phyloP scores from a whole-genome alignment of 2,888 invertebrate genomes.

The Megastigmus dorsalis region DNA sequence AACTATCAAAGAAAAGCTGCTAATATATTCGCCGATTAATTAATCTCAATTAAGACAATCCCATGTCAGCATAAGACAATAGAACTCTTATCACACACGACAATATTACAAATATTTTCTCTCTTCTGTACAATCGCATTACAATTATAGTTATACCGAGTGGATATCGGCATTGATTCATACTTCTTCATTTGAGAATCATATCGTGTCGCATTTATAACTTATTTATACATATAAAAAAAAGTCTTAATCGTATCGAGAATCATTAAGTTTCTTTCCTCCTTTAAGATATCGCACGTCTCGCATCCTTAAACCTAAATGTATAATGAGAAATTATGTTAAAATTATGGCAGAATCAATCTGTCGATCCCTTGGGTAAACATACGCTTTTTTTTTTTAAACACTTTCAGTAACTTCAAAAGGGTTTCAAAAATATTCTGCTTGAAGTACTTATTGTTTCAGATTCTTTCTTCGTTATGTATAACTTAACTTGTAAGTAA shows the following conservation, averaged over 20 bases:
- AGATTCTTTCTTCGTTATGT: too few species aligned
- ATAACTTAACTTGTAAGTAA: too few species aligned
- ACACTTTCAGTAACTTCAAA: background rate
- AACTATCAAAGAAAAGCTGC: conserved; percentile 23
- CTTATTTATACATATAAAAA: background rate
- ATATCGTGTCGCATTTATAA: background rate
- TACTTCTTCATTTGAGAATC: background rate
- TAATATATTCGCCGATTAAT: conserved; percentile 25
- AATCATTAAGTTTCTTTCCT: background rate
- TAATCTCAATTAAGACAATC: conserved; percentile 16
- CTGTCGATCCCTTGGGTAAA: background rate
- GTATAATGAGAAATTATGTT: conserved; percentile 10
- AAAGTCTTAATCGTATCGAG: background rate
- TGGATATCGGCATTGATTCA: background rate
- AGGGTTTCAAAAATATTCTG: conserved; percentile 8
- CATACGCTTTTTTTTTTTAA: background rate
- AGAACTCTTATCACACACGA: conserved; percentile 38
- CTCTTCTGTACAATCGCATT: conserved; percentile 42
- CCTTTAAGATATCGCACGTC: background rate
- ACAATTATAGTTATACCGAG: conserved; percentile 8
- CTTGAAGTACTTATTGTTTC: too few species aligned
- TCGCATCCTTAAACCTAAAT: conserved; percentile 2
- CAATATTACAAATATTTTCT: conserved; percentile 50
- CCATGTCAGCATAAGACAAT: conserved; percentile 29
- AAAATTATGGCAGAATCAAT: conserved; percentile 24